Evolutionary conservation across 1,140 invertebrate genomes (phyloP).

Genomic region (Trachelipus rathkii): DNA sequence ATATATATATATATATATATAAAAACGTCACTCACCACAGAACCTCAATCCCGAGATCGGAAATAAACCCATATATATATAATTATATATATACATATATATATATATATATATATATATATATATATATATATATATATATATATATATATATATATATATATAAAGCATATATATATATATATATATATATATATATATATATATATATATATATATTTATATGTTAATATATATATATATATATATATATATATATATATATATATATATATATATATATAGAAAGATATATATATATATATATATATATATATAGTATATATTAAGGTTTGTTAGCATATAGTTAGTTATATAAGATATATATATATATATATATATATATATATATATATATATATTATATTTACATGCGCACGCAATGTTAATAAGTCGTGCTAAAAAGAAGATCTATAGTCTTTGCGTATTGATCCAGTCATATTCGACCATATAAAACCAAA

Average conservation of each 20-base stretch:
- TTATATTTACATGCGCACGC: not conserved
- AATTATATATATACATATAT: not conserved
- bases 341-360: too few relatives aligned
- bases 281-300: too few relatives aligned
- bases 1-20: slow-evolving; percentile 5
- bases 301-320: too few relatives aligned
- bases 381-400: not conserved
- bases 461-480: too few relatives aligned
- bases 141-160: not conserved
- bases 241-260: not conserved
- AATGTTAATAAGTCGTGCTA: too few relatives aligned
- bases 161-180: not conserved
- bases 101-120: not conserved
- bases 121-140: not conserved
- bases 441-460: too few relatives aligned
- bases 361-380: too few relatives aligned
- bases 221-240: not conserved
- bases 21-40: too few relatives aligned
- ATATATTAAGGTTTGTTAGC: too few relatives aligned
- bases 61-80: slow-evolving; percentile 5
- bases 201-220: not conserved
- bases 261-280: not conserved
- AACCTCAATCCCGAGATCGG: too few relatives aligned
- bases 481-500: too few relatives aligned
- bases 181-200: not conserved